phyloP scores from a whole-genome alignment of 2,113 vertebrate species.

The Todiramphus saurophagus region DNA sequence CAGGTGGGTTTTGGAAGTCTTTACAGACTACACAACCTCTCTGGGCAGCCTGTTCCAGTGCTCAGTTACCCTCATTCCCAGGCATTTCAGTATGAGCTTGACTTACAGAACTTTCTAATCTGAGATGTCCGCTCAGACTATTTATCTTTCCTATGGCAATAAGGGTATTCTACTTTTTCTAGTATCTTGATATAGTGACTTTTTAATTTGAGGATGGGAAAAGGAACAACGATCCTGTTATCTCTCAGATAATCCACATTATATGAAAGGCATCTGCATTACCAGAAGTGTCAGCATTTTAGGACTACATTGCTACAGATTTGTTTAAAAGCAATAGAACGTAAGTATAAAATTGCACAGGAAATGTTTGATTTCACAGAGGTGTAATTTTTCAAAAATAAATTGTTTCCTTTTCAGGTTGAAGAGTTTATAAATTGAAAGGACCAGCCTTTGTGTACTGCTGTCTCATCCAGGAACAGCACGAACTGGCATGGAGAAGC shows the following conservation, averaged over 20 bases:
- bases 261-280: background rate
- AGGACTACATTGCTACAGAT: background rate
- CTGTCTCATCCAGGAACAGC: background rate
- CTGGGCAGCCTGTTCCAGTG: too few relatives aligned
- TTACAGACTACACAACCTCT: too few relatives aligned
- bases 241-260: background rate
- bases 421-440: background rate
- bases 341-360: background rate
- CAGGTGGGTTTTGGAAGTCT: too few relatives aligned
- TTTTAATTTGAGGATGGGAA: background rate
- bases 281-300: background rate
- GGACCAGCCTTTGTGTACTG: background rate
- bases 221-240: background rate
- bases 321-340: background rate
- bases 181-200: background rate
- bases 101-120: background rate
- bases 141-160: background rate
- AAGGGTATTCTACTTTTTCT: background rate
- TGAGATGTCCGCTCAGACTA: background rate
- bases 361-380: background rate
- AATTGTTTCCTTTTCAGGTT: background rate
- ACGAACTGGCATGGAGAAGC: background rate
- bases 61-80: background rate
- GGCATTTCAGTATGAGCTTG: background rate
- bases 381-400: background rate